Evolutionary conservation across 2,113 vertebrate genomes (phyloP), one percentile per base, ranked within the genome.

Genomic region (Numida meleagris): DNA sequence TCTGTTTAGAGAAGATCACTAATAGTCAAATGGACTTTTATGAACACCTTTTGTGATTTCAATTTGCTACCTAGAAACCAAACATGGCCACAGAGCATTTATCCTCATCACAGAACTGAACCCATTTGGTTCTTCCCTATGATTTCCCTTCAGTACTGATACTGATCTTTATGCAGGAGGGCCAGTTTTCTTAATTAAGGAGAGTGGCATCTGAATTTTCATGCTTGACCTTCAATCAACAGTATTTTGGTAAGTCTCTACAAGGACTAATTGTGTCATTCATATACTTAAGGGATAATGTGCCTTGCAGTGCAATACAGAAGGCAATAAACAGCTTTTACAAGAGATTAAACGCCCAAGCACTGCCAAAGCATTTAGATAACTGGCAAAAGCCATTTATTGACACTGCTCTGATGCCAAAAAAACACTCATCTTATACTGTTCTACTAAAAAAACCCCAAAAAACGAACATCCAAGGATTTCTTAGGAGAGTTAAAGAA

Each of bases 61-160:
- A 93, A 77, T 96, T 93, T 94, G 93, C 95, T 85, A 75, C 96
- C 94, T 95, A 82, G 96, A 96, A 96, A 97, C 95, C 78, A 53
- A 79, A 14, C 7, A 0, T 2, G 38, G 48, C 76, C 92, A 27
- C 36, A 4, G 46, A 61, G 43, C 90, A 31, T 73, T 90, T 66
- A 1, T 58, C 48, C 40, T 62, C 51, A 5, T 27, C 77, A 24
- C 1, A 59, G 81, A 87, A 1, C 76, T 6, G 6, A 88, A 55
- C 5, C 84, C 73, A 7, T 70, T 71, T 19, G 40, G 23, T 55
- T 19, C 79, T 29, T 25, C 57, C 70, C 67, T 4, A 6, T 3
- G 14, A 45, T 66, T 90, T 93, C 87, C 87, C 58, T 19, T 4
- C 53, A 4, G 42, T 34, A 2, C 45, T 10, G 75, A 45, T 25